Evolutionary conservation across 1,140 invertebrate species (phyloP).

Genomic region (Bombus affinis): DNA sequence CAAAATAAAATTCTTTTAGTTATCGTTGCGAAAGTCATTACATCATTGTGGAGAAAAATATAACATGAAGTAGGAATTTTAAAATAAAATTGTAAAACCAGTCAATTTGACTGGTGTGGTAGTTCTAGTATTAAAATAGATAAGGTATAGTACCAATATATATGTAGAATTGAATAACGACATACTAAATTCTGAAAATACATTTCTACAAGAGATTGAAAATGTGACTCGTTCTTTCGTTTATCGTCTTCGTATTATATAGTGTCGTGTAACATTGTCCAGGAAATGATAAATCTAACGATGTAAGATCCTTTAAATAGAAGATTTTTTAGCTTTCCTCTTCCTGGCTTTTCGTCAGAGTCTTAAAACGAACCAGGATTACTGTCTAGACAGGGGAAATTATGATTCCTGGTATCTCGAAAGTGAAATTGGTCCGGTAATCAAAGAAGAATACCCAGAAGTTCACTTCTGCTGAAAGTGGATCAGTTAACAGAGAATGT

Average conservation of each 20-base stretch:
- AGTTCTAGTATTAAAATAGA: no score
- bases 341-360: neutral
- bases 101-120: no score
- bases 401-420: conserved; percentile 4
- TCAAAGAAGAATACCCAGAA: conserved; percentile 12
- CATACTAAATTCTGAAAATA: neutral
- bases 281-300: neutral
- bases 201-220: neutral
- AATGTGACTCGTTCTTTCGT: neutral
- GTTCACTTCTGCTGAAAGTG: neutral
- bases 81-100: no score
- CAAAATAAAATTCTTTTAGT: no score
- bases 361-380: conserved; percentile 4
- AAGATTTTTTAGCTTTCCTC: conserved; percentile 3
- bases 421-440: conserved; percentile 9
- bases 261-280: neutral
- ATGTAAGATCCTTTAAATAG: neutral
- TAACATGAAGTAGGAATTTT: no score
- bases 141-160: no score
- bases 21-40: no score
- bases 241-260: neutral
- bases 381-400: conserved; percentile 6
- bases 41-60: no score
- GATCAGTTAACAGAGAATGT: neutral
- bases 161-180: neutral